Evolutionary conservation across 2,113 vertebrate species (phyloP), one percentile per base, ranked within the genome.

Genomic region (Neoarius graeffei): DNA sequence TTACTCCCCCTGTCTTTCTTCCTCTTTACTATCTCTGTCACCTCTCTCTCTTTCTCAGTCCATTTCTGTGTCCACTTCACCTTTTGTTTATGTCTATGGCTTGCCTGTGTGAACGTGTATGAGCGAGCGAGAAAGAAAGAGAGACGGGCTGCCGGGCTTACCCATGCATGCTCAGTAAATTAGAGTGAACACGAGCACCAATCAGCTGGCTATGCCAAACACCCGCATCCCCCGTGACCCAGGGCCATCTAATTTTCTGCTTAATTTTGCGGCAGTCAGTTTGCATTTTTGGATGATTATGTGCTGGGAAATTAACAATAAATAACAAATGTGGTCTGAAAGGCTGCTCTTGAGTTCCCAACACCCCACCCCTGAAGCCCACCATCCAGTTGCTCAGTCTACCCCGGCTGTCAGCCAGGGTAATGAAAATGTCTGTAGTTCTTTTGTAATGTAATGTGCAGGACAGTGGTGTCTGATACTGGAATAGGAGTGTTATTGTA

Each of bases 191-290:
- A 99, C 96, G 98, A 96, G 96, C 95, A 93, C 95, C 95, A 97
- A 98, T 98, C 97, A 98, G 97, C 96, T 96, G 96, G 96, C 97
- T 96, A 96, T 97, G 90, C 91, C 97, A 95, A 96, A 96, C 96
- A 93, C 92, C 97, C 96, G 96, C 97, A 96, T 97, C 97, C 97
- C 93, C 94, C 94, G 95, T 98, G 98, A 99, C 98, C 98, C 94
- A 92, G 96, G 98, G 98, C 98, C 98, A 99, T 97, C 98, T 99
- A 98, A 99, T 99, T 99, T 99, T 99, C 98, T 99, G 98, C 98
- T 99, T 99, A 99, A 99, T 99, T 99, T 99, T 99, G 98, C 97
- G 96, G 97, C 97, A 98, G 98, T 99, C 98, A 98, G 97, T 99
- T 99, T 99, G 98, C 97, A 98, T 99, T 99, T 96, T 99, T 97